phyloP scores from a whole-genome alignment of 1,140 invertebrate species.

The Drosophila kikkawai region DNA sequence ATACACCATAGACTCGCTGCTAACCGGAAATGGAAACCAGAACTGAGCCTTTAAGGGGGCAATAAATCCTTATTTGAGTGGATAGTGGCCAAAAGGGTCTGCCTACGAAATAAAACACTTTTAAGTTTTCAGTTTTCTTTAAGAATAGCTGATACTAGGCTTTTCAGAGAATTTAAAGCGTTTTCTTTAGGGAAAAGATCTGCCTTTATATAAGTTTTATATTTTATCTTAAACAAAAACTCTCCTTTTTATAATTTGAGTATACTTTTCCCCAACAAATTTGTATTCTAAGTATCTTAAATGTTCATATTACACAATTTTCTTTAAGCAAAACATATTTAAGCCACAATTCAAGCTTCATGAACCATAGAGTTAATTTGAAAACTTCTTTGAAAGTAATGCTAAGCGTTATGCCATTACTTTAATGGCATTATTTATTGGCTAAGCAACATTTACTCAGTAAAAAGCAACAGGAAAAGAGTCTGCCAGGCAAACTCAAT shows the following conservation, averaged over 20 bases:
- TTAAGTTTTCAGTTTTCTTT: neutral
- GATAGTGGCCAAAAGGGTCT: constrained; percentile 4
- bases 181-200: neutral
- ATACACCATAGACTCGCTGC: neutral
- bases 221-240: neutral
- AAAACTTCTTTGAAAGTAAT: neutral
- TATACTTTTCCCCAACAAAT: neutral
- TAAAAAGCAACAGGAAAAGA: constrained; percentile 1
- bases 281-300: neutral
- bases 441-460: constrained; percentile 7
- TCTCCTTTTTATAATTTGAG: neutral
- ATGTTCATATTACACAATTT: neutral
- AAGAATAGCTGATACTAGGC: no score
- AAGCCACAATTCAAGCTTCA: neutral
- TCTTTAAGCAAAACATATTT: neutral
- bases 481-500: neutral
- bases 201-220: neutral
- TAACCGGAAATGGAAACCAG: constrained; percentile 17
- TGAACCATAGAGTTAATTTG: constrained; percentile 1
- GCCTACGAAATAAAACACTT: neutral
- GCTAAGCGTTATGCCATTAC: neutral
- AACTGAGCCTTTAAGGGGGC: constrained; percentile 13
- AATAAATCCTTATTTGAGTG: constrained; percentile 19
- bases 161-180: neutral
- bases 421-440: constrained; percentile 14